phyloP scores from a whole-genome alignment of 2,797 vertebrate genomes.

The Ispidina lecontei region DNA sequence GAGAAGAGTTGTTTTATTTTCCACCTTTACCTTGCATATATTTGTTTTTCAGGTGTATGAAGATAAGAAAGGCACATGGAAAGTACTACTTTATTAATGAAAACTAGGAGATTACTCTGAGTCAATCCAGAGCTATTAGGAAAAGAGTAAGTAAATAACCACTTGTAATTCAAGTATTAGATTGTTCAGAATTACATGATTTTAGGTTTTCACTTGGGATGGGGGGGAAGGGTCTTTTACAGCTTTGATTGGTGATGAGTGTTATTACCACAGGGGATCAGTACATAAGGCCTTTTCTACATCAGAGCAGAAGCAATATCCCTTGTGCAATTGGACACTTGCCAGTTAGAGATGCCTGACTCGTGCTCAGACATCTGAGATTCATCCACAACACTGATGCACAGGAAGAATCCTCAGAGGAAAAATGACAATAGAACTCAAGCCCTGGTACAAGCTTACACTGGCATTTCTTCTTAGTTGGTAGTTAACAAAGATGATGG shows the following conservation, averaged over 20 bases:
- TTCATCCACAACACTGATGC: neutral
- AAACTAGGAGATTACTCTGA: constrained; percentile 29
- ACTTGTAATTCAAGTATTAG: neutral
- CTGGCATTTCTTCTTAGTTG: neutral
- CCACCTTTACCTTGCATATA: neutral
- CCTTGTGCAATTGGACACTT: neutral
- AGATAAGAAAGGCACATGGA: constrained; percentile 25
- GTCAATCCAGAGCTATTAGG: neutral
- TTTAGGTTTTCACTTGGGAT: neutral
- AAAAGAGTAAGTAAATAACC: constrained; percentile 32
- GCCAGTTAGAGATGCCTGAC: neutral
- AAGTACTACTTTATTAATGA: constrained; percentile 34
- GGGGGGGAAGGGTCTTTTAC: accelerated
- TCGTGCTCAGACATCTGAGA: neutral
- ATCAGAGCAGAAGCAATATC: neutral
- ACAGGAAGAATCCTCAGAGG: neutral
- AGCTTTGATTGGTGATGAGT: neutral
- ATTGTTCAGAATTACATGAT: neutral
- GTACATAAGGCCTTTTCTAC: accelerated
- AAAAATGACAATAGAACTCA: neutral
- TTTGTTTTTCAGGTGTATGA: constrained; percentile 57
- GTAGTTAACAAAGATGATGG: neutral
- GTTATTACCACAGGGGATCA: neutral
- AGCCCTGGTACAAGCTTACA: neutral
- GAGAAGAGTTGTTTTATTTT: neutral